Conservation (phyloP, 37 sponge, comb jelly and placozoan genomes). For the Aphrocallistes beatrix region DNA sequence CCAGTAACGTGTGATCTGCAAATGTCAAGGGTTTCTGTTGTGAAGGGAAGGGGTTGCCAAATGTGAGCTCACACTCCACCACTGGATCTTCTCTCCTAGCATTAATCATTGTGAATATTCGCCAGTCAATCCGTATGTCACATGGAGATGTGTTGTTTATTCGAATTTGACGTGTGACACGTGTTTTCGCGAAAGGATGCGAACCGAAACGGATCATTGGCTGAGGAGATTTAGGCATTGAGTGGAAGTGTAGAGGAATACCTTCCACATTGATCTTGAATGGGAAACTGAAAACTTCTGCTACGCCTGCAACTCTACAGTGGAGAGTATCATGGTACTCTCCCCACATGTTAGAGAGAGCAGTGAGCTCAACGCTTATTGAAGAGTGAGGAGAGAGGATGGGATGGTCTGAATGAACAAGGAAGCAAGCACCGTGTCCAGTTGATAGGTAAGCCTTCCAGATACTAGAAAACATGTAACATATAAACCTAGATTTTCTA, state of each 20-base stretch:
- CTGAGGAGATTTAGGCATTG: not conserved
- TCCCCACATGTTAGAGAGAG: slow-evolving; percentile 76
- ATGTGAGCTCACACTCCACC: not conserved
- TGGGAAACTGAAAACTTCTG: not conserved
- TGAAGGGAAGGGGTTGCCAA: slow-evolving; percentile 13
- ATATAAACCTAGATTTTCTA: no score
- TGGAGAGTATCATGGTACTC: slow-evolving; percentile 50
- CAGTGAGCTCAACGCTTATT: slow-evolving; percentile 39
- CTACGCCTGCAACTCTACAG: slow-evolving; percentile 27
- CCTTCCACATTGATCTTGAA: slow-evolving; percentile 1
- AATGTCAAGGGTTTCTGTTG: not conserved
- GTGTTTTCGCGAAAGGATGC: not conserved
- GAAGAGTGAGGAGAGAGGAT: slow-evolving; percentile 40
- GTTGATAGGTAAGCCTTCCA: slow-evolving; percentile 29
- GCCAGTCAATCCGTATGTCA: not conserved
- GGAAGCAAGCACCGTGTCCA: slow-evolving; percentile 56
- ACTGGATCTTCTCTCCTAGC: not conserved
- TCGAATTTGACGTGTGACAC: not conserved
- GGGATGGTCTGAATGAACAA: slow-evolving; percentile 26
- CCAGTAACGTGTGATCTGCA: not conserved
- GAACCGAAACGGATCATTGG: not conserved
- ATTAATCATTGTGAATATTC: not conserved
- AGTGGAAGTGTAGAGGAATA: not conserved
- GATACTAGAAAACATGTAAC: not conserved
- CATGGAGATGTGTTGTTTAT: not conserved